Evolutionary conservation across 2,113 vertebrate genomes (phyloP).

Genomic region (Hippotragus niger): DNA sequence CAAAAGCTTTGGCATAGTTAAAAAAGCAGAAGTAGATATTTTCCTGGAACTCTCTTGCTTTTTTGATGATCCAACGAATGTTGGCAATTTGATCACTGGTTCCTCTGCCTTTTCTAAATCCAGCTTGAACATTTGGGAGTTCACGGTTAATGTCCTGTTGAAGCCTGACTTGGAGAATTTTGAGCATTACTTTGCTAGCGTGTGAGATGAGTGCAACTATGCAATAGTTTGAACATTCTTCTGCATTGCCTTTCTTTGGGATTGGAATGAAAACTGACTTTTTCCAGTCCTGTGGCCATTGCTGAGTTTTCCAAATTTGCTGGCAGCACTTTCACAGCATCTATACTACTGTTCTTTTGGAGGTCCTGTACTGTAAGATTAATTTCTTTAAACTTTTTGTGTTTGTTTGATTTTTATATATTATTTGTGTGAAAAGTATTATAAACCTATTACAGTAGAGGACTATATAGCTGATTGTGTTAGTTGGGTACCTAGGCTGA

Average conservation of each 20-base stretch:
- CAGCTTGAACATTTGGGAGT: not conserved
- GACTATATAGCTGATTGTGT: not conserved
- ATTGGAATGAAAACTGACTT: not conserved
- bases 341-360: not conserved
- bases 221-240: not conserved
- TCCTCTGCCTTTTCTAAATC: not conserved
- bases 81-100: not conserved
- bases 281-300: not conserved
- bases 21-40: not conserved
- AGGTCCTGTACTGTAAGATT: not conserved
- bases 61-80: not conserved
- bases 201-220: not conserved
- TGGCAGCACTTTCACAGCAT: not conserved
- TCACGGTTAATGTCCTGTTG: fast-evolving
- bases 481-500: not conserved
- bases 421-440: not conserved
- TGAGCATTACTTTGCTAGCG: not conserved
- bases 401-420: not conserved
- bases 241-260: not conserved
- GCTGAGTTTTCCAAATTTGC: not conserved
- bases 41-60: not conserved
- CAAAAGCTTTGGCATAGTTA: not conserved
- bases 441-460: not conserved
- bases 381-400: not conserved
- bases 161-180: not conserved